Percentiles rank a stretch among this genome's conserved stretches.
Evolutionary conservation across 2,797 vertebrate genomes (phyloP).

Genomic region (Silurus lanzhouensis): DNA sequence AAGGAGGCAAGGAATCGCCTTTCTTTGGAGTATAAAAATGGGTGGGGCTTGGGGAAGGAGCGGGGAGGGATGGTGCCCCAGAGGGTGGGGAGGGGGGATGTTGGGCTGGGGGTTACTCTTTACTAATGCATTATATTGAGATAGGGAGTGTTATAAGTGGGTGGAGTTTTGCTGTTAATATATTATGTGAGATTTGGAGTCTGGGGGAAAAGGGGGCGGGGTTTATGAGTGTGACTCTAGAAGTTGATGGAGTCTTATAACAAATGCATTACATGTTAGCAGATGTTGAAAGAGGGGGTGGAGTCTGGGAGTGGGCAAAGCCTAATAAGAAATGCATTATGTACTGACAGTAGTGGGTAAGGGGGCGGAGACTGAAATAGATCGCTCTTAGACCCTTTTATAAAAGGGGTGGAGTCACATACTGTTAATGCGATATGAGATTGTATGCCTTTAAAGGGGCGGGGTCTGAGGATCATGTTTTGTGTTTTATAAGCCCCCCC

Average conservation of each 20-base stretch:
- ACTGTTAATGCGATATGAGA: constrained; percentile 1
- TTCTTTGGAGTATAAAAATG: constrained; percentile 13
- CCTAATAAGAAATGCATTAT: not conserved
- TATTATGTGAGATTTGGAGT: not conserved
- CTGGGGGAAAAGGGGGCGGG: not conserved
- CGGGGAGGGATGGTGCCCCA: not conserved
- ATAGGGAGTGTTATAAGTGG: not conserved
- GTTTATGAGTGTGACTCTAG: not conserved
- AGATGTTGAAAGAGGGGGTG: not conserved
- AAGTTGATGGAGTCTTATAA: not conserved
- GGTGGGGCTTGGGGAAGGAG: not conserved
- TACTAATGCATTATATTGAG: constrained; percentile 19
- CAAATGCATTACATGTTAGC: not conserved
- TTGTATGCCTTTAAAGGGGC: not conserved
- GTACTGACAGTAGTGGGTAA: not conserved
- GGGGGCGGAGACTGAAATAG: not conserved
- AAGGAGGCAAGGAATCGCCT: not conserved
- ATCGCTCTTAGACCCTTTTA: too few species aligned
- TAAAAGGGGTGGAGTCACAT: not conserved
- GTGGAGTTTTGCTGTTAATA: constrained; percentile 17
- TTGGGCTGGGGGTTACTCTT: not conserved
- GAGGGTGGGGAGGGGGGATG: not conserved
- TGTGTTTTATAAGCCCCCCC: not conserved
- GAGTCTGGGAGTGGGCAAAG: not conserved
- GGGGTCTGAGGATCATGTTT: not conserved